Conservation (phyloP, 1,140 invertebrate species). For the Bombus sylvicola region DNA sequence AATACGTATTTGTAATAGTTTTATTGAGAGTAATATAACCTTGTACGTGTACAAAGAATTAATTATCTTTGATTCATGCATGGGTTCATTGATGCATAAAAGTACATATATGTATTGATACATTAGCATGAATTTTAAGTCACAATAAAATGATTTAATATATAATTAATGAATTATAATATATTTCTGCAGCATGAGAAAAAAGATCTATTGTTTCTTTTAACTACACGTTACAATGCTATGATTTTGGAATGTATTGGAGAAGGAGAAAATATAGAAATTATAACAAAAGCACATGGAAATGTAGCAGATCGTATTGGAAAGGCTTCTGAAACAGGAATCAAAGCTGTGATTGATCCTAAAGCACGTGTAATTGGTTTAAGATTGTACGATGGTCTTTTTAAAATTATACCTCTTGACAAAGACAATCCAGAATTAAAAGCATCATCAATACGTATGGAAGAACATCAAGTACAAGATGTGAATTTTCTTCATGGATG, state of each 20-base stretch:
- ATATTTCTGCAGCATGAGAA: constrained; percentile 91
- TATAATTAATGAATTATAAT: constrained; percentile 17
- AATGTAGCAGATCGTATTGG: constrained; percentile 96
- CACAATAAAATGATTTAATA: not conserved
- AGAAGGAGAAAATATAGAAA: constrained; percentile 91
- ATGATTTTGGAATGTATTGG: constrained; percentile 97
- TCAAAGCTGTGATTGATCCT: constrained; percentile 97
- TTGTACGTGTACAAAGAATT: not conserved
- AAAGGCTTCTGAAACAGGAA: constrained; percentile 96
- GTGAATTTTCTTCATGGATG: constrained; percentile 98
- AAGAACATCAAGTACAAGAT: constrained; percentile 97
- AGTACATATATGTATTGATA: no score
- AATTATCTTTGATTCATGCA: not conserved
- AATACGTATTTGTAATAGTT: not conserved
- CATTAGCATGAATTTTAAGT: not conserved
- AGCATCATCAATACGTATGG: constrained; percentile 96
- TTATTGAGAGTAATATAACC: constrained; percentile 2
- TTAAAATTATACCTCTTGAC: constrained; percentile 97
- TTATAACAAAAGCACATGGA: constrained; percentile 97
- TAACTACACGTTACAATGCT: constrained; percentile 97
- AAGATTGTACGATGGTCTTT: constrained; percentile 97
- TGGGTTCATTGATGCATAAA: not conserved
- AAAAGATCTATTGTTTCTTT: constrained; percentile 97
- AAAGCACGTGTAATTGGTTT: constrained; percentile 97
- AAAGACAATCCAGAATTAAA: constrained; percentile 96